Base-by-base conservation (phyloP, 2,888 invertebrate genomes). In the Pyrrhosoma nymphula region DNA sequence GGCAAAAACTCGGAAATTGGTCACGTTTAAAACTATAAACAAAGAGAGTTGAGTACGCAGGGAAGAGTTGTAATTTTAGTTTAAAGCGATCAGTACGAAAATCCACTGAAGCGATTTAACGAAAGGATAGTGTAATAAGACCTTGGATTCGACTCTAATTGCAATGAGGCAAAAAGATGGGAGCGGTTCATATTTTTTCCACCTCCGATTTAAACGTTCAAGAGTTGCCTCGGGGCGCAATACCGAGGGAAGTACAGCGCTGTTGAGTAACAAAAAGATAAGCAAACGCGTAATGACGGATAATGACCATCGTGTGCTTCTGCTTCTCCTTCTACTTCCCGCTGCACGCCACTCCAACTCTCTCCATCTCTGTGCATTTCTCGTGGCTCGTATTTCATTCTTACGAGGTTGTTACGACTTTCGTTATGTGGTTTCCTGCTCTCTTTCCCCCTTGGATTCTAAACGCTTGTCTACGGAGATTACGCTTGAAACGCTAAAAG, bases 231-330 rank as follows among this genome's bases (percentile, higher is more conserved):
- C 10, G 82, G n/a, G 82, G 82, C 35, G 30, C 16, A 6, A 69
- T 6, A 35, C 14, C 14, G 35, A 35, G 82, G 82, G 14, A 82
- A 82, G 30, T 14, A 18, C 35, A 82, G 82, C 82, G 35, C 82
- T 35, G 3, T 14, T 0, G 35, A 82, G 82, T 6, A 82, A 82
- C 82, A 82, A 69, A 69, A 69, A 69, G 69, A 69, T 69, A 69
- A 82, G 82, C n/a, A 35, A 82, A 82, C 26, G 82, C 82, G 82
- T 82, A 82, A 82, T 82, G 82, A 82, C 82, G 35, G 82, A 35
- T 82, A 82, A 82, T 82, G 82, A 26, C 35, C 82, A 10, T 30
- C 14, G 18, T 35, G 16, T 82, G 82, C 82, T 35, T 30, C 82
- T 16, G 82, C 82, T 82, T 82, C 82, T 82, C 18, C 82, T 35